phyloP scores from a whole-genome alignment of 2,113 vertebrate genomes.

The Pomatorhinus ruficollis region DNA sequence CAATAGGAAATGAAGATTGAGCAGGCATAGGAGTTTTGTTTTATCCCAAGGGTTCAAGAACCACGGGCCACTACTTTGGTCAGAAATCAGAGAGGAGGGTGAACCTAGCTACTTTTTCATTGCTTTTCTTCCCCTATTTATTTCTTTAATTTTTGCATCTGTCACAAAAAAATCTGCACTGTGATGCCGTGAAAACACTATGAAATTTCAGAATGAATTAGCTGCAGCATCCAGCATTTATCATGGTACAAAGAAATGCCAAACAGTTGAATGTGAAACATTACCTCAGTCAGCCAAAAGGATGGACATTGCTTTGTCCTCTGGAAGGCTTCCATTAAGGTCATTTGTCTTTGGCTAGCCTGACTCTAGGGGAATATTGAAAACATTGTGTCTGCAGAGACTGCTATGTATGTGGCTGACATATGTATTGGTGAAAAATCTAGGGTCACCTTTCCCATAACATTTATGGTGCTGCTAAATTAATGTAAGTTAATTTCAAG shows the following conservation, averaged over 20 bases:
- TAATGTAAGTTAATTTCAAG: not conserved
- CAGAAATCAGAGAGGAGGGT: not conserved
- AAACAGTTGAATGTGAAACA: not conserved
- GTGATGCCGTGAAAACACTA: not conserved
- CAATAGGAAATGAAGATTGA: not conserved
- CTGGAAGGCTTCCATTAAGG: conserved; percentile 5
- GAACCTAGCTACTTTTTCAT: not conserved
- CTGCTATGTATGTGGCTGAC: not conserved
- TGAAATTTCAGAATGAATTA: conserved; percentile 2
- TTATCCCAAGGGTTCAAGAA: not conserved
- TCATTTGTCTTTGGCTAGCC: not conserved
- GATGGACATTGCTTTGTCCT: not conserved
- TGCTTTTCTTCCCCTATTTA: not conserved
- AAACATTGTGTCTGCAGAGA: not conserved
- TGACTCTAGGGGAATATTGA: not conserved
- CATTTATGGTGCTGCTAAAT: not conserved
- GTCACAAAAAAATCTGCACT: not conserved
- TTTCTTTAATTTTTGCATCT: not conserved
- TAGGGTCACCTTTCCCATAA: not conserved
- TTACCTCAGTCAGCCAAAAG: not conserved
- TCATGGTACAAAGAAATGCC: not conserved
- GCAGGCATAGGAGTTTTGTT: not conserved
- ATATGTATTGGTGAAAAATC: not conserved
- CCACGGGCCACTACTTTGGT: not conserved
- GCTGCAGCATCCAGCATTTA: not conserved